Conservation (phyloP, 2,797 vertebrate species). For the Antennarius maculatus region DNA sequence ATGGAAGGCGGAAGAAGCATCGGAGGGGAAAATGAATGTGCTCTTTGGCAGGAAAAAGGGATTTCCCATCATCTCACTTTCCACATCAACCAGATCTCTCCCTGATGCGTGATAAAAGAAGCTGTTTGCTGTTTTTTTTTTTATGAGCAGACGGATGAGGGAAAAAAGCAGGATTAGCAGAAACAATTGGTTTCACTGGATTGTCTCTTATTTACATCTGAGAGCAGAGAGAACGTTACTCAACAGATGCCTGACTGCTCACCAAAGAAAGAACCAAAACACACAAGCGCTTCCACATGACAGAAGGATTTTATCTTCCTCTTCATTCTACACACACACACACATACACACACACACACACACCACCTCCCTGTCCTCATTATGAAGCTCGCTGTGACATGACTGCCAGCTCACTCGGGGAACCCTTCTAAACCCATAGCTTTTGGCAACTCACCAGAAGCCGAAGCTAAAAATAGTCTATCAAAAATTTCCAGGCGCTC, state of each 20-base stretch:
- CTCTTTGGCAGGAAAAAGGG: conserved; percentile 38
- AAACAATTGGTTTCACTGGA: conserved; percentile 39
- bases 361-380: conserved; percentile 48
- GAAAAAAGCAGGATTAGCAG: conserved; percentile 27
- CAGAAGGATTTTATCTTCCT: conserved; percentile 43
- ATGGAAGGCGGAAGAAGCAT: conserved; percentile 10
- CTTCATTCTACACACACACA: conserved; percentile 17
- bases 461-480: conserved; percentile 68
- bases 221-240: conserved; percentile 7
- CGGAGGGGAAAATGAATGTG: conserved; percentile 31
- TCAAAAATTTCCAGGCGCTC: conserved; percentile 63
- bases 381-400: conserved; percentile 56
- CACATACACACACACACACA: conserved; percentile 13
- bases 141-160: conserved; percentile 24
- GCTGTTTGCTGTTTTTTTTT: conserved; percentile 4
- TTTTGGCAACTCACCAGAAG: conserved; percentile 67
- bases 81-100: background rate
- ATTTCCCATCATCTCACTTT: conserved; percentile 37
- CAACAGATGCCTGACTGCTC: conserved; percentile 18
- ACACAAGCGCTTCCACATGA: conserved; percentile 37
- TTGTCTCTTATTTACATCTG: background rate
- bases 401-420: conserved; percentile 67
- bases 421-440: conserved; percentile 65
- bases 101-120: background rate
- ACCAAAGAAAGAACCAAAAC: conserved; percentile 38